Conservation (phyloP, 2,888 invertebrate genomes). For the Lepidochitona cinerea region DNA sequence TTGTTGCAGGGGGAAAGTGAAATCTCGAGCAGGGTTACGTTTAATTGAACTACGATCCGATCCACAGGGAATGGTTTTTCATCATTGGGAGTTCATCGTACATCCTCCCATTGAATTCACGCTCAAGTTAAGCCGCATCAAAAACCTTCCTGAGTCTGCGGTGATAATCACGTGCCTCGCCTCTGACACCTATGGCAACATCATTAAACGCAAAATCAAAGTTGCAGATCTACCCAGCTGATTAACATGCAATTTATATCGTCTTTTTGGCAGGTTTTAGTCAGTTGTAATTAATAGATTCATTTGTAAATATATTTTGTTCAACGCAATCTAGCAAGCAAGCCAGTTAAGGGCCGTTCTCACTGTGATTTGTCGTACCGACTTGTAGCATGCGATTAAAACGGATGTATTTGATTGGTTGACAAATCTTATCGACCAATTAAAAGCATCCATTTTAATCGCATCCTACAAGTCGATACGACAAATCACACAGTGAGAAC, state of each 20-base stretch:
- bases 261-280: background rate
- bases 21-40: conserved; percentile 54
- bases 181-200: conserved; percentile 63
- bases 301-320: no score
- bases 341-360: no score
- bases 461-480: no score
- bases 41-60: conserved; percentile 64
- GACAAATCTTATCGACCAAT: no score
- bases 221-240: conserved; percentile 34
- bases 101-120: conserved; percentile 57
- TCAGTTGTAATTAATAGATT: background rate
- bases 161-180: conserved; percentile 53
- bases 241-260: background rate
- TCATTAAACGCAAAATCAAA: conserved; percentile 59
- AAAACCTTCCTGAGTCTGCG: conserved; percentile 45
- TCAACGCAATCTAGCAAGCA: no score
- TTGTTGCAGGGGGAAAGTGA: conserved; percentile 39
- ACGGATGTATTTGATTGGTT: no score
- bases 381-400: no score
- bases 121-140: conserved; percentile 47
- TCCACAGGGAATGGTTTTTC: conserved; percentile 65
- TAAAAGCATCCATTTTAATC: no score
- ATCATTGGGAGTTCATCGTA: conserved; percentile 68
- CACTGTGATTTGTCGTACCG: no score
- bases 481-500: no score